Base-by-base conservation (phyloP, 2,888 invertebrate genomes). In the Campoletis raptor region DNA sequence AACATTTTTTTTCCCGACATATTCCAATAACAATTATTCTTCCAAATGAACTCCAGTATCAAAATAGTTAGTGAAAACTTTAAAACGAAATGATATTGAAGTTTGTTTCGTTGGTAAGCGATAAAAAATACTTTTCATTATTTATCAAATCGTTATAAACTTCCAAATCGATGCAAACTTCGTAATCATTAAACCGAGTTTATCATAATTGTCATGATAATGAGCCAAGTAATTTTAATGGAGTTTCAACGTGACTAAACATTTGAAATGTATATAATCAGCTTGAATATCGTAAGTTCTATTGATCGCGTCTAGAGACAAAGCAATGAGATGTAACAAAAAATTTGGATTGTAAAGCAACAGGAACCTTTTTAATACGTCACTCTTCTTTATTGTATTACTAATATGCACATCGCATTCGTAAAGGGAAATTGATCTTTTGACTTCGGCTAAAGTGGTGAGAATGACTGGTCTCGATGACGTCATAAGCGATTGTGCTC, bases 381-480 rank as follows among this genome's bases (percentile, higher is more conserved):
- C 54, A 73, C 37, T 67, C 54, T 36, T 77, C n/a, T 45, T 42
- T 45, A 70, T 70, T 57, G n/a, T 70, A 61, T 66, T 66, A 67
- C 73, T 36, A 73, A 74, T 81, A 83, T 82, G 87, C 85, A 81
- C 78, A 85, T 89, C 87, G 88, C 91, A 91, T 89, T 90, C 89
- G 85, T 86, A 82, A 90, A 89, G 80, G 89, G 90, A 91, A 92
- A 93, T 92, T 92, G 91, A 93, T 92, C 91, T 90, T 90, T 89
- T 90, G 91, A 91, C 92, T 91, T 87, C 70, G 45, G 86, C 83
- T 83, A 87, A 90, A 91, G 91, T 90, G 91, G 89, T 89, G 90
- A 88, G 90, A 92, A 92, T 90, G 90, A 90, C 88, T 90, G 72
- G 74, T 6, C 88, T 81, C 69, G 66, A 83, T 90, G 90, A 91